Evolutionary conservation across 2,113 vertebrate species (phyloP), one percentile per base, ranked within the genome.

Genomic region (Salminus brasiliensis): DNA sequence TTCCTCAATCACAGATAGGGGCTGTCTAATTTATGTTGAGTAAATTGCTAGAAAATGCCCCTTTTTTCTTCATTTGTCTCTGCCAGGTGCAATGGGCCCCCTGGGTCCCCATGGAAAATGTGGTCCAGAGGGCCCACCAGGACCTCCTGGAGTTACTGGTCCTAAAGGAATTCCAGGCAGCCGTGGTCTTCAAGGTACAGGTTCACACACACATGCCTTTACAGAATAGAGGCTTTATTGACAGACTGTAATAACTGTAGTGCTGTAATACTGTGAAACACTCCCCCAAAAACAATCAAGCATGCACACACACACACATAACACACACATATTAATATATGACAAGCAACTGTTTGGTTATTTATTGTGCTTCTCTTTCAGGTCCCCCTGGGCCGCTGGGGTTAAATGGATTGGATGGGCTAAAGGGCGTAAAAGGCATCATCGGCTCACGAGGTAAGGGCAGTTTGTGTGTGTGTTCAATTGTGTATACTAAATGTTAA

Each of bases 371-470:
- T n/a, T 39, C 21, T 66, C 32, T 55, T 10, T 62, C 79, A 93
- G 93, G 93, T 52, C 83, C 91, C 71, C 87, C 88, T 16, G 93
- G 93, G 41, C 88, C 88, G 0, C 81, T 88, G 23, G 93, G 93
- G 16, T 80, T 93, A 21, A 88, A 92, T 70, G 93, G 93, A 36
- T 85, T 93, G 18, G 84, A 93, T 10, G 97, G 97, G 53, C 94
- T 96, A n/a, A 90, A 88, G 1, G 97, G 97, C 73, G 93, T 92
- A 43, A 98, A 95, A 78, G 97, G 97, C 11, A 94, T 95, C 15
- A 89, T 86, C 69, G 97, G 97, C 30, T 25, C 92, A 36, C 90
- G 90, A 1, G 97, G 97, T 98, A 74, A 94, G 90, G 70, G 27
- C 53, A 3, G 29, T 71, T 16, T 7, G 30, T 13, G 18, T 47